These are phyloP conservation scores for Tretioscincus oriximinensis DNA, from an alignment of 2,113 vertebrate genomes.

Conservation along the genomic window DNA sequence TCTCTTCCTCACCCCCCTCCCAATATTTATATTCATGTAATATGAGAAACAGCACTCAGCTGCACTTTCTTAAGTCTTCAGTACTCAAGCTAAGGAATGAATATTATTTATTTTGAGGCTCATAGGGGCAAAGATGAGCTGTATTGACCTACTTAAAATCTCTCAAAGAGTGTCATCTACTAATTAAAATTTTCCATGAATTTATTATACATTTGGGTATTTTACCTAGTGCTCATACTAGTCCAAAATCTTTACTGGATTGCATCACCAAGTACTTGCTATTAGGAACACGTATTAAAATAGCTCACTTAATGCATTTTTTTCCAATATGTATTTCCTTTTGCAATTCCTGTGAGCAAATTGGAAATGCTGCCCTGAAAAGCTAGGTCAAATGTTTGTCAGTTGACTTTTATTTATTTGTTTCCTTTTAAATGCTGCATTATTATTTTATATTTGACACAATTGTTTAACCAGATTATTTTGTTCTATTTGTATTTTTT, in stretches of 20 bases:
- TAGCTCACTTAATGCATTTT: not conserved
- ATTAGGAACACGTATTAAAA: not conserved
- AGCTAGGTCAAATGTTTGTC: not conserved
- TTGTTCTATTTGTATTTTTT: too few species aligned
- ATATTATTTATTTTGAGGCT: constrained; percentile 13
- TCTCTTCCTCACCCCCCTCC: not conserved
- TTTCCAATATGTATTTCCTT: not conserved
- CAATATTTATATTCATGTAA: not conserved
- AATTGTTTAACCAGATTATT: not conserved
- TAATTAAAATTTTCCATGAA: not conserved
- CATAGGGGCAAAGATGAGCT: not conserved
- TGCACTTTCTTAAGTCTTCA: not conserved
- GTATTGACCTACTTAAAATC: constrained; percentile 1
- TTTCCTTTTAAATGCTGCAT: not conserved
- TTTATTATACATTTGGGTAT: not conserved
- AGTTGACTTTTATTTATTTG: not conserved
- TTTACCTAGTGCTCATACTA: not conserved
- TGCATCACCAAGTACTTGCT: not conserved
- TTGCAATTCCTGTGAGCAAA: not conserved
- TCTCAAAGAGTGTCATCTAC: not conserved
- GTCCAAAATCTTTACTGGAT: not conserved
- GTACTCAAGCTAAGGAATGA: not conserved
- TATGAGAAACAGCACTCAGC: not conserved
- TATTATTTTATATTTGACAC: not conserved
- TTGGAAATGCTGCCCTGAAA: not conserved